Evolutionary conservation across 2,888 invertebrate species (phyloP), one percentile per base, ranked within the genome.

Genomic region (Alviniconcha strummeri): DNA sequence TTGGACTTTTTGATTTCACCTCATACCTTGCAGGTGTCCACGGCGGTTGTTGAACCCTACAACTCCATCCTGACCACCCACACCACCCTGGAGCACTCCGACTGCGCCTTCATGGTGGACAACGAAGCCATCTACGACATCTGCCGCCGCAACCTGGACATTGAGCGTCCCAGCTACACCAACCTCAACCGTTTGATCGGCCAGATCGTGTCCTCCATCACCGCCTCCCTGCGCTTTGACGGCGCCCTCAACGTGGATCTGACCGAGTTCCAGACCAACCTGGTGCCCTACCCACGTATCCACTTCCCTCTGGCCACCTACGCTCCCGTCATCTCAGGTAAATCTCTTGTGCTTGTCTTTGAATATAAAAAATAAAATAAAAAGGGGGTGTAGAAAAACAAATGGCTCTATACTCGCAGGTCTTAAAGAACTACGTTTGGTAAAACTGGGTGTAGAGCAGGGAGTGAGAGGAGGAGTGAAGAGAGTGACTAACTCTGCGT

Each of bases 71-170:
- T 86, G 80, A 85, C 86, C 76, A 86, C 86, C 60, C 86, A 86
- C 64, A 86, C 86, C 79, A 98, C 98, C 85, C 90, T 95, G 87
- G 98, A 98, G 94, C 98, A 98, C 94, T 97, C 97, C 0, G 98
- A 98, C 95, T 98, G 98, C 94, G 98, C 98, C 79, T 98, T 98
- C 95, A 98, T 98, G 98, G 97, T 95, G 79, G 98, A 98, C 95
- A 98, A 98, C 91, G 98, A 98, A 93, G 98, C 98, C 74, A 85
- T 85, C 81, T 92, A 97, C 93, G 97, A 98, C 91, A 97, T 98
- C 89, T 98, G 98, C 94, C 95, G 97, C 67, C 87, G 87, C 82
- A 96, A 96, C 90, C 95, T 98, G 81, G 96, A 96, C 89, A 97
- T 98, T 84, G 97, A 96, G 91, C 95, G 97, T 74, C 97, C 97